Evolutionary conservation across 2,113 vertebrate species (phyloP).

Genomic region (Dicerorhinus sumatrensis): DNA sequence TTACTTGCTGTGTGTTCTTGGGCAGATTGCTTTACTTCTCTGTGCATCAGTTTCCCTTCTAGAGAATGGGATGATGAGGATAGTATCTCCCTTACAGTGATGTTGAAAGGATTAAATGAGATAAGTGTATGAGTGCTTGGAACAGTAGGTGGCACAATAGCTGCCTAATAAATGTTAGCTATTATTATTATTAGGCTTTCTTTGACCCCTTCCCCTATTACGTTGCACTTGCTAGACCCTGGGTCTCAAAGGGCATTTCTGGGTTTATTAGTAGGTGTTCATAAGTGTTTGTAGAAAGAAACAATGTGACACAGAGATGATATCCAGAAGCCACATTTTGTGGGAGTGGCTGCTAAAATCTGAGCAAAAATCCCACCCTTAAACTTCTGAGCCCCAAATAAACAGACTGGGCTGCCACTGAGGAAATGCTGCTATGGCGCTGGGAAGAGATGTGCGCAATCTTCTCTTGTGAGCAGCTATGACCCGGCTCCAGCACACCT

Average conservation of each 20-base stretch:
- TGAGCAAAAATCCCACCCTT: background rate
- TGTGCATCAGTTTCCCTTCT: background rate
- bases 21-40: background rate
- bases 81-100: background rate
- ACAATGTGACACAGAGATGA: background rate
- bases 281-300: background rate
- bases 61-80: background rate
- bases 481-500: background rate
- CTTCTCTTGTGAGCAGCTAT: background rate
- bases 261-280: background rate
- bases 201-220: background rate
- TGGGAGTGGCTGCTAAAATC: background rate
- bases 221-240: background rate
- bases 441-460: background rate
- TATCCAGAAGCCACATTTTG: background rate
- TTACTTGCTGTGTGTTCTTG: background rate
- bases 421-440: background rate
- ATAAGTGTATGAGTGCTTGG: too few species aligned
- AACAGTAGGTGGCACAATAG: background rate
- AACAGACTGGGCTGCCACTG: background rate
- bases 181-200: background rate
- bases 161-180: background rate
- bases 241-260: background rate
- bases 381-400: background rate
- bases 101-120: background rate